phyloP scores from a whole-genome alignment of 1,140 invertebrate species.

The Pomacea maculata region DNA sequence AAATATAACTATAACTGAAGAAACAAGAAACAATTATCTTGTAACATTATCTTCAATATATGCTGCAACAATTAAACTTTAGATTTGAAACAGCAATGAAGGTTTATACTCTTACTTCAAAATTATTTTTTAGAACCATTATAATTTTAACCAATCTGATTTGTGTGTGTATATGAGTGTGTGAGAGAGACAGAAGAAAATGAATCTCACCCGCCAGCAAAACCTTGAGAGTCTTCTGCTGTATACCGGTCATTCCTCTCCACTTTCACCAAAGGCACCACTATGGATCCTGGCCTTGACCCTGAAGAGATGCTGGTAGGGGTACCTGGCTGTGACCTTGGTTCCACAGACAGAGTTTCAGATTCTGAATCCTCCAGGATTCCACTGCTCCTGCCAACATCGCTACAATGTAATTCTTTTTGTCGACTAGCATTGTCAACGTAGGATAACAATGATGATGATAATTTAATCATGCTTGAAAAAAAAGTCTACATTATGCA shows the following conservation, averaged over 20 bases:
- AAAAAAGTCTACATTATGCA: not conserved
- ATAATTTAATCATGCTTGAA: not conserved
- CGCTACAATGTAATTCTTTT: constrained; percentile 7
- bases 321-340: constrained; percentile 29
- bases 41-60: too few species aligned
- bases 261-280: constrained; percentile 21
- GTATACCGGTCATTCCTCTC: not conserved
- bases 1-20: too few species aligned
- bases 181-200: too few species aligned
- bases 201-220: too few species aligned
- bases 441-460: not conserved
- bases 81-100: too few species aligned
- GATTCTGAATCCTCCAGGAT: constrained; percentile 69
- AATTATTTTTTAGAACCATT: too few species aligned
- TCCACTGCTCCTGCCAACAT: constrained; percentile 69
- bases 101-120: too few species aligned
- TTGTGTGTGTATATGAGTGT: too few species aligned
- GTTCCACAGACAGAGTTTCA: constrained; percentile 52
- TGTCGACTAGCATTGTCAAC: not conserved
- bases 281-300: constrained; percentile 27
- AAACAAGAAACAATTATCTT: too few species aligned
- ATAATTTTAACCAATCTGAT: too few species aligned
- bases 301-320: constrained; percentile 20
- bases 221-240: constrained; percentile 7
- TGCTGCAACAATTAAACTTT: too few species aligned